phyloP scores from a whole-genome alignment of 2,113 vertebrate species.

The Numenius arquata region DNA sequence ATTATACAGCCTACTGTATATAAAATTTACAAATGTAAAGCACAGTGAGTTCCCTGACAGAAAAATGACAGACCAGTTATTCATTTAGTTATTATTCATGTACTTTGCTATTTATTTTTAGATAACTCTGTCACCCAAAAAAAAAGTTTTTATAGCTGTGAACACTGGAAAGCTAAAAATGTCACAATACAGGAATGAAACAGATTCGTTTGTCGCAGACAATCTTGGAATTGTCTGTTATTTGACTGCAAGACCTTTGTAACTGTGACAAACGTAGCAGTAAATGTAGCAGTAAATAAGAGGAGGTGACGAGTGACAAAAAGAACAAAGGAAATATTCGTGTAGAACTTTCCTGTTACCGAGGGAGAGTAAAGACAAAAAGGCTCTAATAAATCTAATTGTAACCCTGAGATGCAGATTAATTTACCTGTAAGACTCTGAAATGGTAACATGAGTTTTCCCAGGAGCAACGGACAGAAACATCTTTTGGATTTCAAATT shows the following conservation, averaged over 20 bases:
- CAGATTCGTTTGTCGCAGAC: not conserved
- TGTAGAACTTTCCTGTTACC: not conserved
- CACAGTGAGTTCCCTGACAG: not conserved
- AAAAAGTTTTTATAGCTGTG: not conserved
- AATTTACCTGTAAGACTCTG: not conserved
- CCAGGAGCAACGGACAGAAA: not conserved
- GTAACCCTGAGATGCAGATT: not conserved
- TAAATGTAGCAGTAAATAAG: not conserved
- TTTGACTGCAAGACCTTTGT: not conserved
- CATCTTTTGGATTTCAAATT: not conserved
- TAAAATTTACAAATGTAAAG: not conserved
- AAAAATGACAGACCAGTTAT: slow-evolving; percentile 3
- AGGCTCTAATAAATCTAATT: not conserved
- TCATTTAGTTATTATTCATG: slow-evolving; percentile 11
- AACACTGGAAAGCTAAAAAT: not conserved
- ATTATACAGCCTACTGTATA: not conserved
- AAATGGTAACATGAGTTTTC: not conserved
- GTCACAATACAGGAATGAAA: not conserved
- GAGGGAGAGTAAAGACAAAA: not conserved
- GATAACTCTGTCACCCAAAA: not conserved
- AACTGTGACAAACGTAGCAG: not conserved
- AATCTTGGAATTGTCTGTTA: not conserved
- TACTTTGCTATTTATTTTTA: slow-evolving; percentile 9
- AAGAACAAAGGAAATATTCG: not conserved
- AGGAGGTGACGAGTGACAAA: not conserved